Conservation (phyloP, 2,113 vertebrate species). For the Poicephalus gulielmi region DNA sequence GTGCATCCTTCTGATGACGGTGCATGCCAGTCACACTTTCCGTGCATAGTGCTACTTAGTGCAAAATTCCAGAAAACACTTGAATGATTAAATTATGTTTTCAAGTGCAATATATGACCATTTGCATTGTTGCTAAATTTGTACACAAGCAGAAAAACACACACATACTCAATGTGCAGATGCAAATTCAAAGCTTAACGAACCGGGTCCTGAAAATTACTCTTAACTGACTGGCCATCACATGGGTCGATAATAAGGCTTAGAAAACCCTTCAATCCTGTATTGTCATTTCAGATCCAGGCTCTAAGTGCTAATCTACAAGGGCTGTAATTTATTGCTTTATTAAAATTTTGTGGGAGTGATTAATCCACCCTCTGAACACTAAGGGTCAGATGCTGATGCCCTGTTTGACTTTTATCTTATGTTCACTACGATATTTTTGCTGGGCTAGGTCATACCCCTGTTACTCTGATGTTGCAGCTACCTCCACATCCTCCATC, state of each 20-base stretch:
- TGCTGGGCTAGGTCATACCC: not conserved
- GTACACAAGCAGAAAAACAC: not conserved
- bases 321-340: conserved; percentile 51
- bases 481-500: not conserved
- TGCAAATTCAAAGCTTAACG: conserved; percentile 56
- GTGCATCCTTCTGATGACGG: not conserved
- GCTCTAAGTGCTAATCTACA: conserved; percentile 33
- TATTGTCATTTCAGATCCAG: conserved; percentile 44
- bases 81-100: not conserved
- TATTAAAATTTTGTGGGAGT: conserved; percentile 62
- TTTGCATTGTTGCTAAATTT: not conserved
- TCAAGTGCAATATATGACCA: not conserved
- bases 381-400: not conserved
- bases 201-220: conserved; percentile 17
- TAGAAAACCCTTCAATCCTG: conserved; percentile 39
- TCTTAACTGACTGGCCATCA: conserved; percentile 22
- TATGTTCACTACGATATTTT: not conserved
- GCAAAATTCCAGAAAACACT: not conserved
- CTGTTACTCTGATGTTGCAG: not conserved
- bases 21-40: not conserved
- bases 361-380: conserved; percentile 42
- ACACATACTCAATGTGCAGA: not conserved
- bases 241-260: not conserved
- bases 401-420: not conserved
- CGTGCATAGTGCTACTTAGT: not conserved